Evolutionary conservation across 2,888 invertebrate species (phyloP).

Genomic region (Cryptosula pallasiana): DNA sequence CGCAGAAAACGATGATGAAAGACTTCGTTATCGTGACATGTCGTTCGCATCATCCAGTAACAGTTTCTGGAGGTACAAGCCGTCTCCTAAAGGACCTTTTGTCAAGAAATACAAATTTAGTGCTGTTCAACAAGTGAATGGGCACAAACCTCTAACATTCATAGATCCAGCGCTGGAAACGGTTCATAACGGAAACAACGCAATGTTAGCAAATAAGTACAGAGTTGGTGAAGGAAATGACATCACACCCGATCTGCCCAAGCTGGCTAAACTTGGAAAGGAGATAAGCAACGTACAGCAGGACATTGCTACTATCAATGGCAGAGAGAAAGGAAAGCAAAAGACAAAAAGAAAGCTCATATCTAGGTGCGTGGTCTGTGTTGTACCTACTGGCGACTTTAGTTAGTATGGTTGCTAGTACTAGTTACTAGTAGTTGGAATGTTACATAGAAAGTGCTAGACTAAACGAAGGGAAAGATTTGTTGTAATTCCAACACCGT

Average conservation of each 20-base stretch:
- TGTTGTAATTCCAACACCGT: too few relatives aligned
- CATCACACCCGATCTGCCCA: constrained; percentile 87
- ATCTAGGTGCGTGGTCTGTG: too few relatives aligned
- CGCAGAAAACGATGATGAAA: background rate
- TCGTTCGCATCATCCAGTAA: background rate
- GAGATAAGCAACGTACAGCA: constrained; percentile 59
- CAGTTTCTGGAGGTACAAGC: background rate
- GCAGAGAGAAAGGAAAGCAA: background rate
- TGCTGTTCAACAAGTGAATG: background rate
- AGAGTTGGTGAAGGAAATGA: constrained; percentile 97
- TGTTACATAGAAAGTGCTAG: too few relatives aligned
- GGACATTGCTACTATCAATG: background rate
- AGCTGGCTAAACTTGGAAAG: constrained; percentile 81
- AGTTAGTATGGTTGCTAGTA: too few relatives aligned
- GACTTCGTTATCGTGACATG: background rate
- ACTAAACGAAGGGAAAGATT: too few relatives aligned
- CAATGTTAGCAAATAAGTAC: constrained; percentile 58
- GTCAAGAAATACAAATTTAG: too few relatives aligned
- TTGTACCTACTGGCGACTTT: too few relatives aligned
- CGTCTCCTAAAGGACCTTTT: background rate
- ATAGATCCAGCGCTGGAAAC: constrained; percentile 96
- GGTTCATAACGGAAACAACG: constrained; percentile 43
- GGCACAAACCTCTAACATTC: constrained; percentile 75
- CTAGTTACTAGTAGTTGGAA: too few relatives aligned
- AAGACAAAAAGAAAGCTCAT: background rate